Evolutionary conservation across 2,888 invertebrate species (phyloP).

Genomic region (Eupithecia abbreviata): DNA sequence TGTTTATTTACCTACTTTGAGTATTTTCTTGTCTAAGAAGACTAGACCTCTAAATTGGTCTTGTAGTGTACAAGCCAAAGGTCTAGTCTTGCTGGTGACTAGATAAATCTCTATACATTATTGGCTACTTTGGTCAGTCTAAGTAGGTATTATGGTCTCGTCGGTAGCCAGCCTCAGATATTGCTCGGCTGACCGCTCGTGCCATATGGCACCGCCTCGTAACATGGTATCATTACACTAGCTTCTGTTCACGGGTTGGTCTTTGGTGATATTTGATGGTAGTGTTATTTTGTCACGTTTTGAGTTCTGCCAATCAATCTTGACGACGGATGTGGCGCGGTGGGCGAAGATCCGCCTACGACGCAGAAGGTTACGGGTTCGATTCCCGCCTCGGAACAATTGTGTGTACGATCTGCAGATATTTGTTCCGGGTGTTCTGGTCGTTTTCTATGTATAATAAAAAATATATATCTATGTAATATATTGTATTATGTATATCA

Average conservation of each 20-base stretch:
- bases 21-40: neutral
- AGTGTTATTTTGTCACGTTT: neutral
- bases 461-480: no score
- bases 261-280: neutral
- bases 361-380: no score
- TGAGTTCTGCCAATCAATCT: no score
- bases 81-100: neutral
- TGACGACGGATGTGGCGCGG: no score
- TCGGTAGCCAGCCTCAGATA: conserved; percentile 22
- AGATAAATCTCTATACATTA: neutral
- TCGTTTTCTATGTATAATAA: no score
- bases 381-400: no score
- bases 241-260: neutral
- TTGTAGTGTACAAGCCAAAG: neutral
- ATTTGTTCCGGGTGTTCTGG: no score
- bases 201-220: conserved; percentile 1
- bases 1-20: no score
- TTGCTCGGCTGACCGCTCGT: conserved; percentile 28
- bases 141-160: conserved; percentile 8
- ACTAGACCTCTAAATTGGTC: no score
- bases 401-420: no score
- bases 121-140: neutral
- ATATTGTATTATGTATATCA: no score
- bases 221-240: neutral
- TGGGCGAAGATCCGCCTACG: no score